Evolutionary conservation across 2,113 vertebrate species (phyloP).

Genomic region (Cryptoleucopteryx plumbea): DNA sequence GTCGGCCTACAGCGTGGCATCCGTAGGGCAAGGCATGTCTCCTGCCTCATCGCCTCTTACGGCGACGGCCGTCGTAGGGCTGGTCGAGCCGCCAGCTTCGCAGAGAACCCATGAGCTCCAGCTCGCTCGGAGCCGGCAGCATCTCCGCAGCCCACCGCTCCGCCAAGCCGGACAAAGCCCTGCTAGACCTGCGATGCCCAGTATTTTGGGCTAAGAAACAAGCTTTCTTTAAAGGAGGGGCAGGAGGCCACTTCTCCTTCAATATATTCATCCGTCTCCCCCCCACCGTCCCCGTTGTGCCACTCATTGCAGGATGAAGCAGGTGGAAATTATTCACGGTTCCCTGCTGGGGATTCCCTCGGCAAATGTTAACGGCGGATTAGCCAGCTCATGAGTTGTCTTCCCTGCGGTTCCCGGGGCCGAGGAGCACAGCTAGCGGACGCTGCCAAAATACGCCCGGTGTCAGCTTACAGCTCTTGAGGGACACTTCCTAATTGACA

Average conservation of each 20-base stretch:
- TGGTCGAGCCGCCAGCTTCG: not conserved
- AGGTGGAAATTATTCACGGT: constrained; percentile 34
- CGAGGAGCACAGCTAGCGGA: not conserved
- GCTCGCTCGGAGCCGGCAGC: accelerated
- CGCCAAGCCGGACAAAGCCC: accelerated
- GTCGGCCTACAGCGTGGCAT: accelerated
- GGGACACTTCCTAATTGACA: not conserved
- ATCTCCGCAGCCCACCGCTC: not conserved
- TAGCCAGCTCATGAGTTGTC: not conserved
- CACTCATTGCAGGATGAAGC: not conserved
- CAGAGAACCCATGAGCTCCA: not conserved
- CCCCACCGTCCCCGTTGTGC: not conserved
- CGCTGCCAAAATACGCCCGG: not conserved
- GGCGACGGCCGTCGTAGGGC: accelerated
- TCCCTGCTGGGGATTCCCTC: constrained; percentile 21
- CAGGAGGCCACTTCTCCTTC: not conserved
- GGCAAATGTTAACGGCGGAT: not conserved
- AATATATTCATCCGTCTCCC: not conserved
- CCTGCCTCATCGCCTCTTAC: not conserved
- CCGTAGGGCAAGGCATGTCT: not conserved
- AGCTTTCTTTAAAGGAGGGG: not conserved
- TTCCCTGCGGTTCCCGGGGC: not conserved
- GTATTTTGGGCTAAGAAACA: not conserved
- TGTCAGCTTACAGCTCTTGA: not conserved
- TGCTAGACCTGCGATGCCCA: accelerated